Evolutionary conservation across 2,797 vertebrate species (phyloP).

Genomic region (Spatula clypeata): DNA sequence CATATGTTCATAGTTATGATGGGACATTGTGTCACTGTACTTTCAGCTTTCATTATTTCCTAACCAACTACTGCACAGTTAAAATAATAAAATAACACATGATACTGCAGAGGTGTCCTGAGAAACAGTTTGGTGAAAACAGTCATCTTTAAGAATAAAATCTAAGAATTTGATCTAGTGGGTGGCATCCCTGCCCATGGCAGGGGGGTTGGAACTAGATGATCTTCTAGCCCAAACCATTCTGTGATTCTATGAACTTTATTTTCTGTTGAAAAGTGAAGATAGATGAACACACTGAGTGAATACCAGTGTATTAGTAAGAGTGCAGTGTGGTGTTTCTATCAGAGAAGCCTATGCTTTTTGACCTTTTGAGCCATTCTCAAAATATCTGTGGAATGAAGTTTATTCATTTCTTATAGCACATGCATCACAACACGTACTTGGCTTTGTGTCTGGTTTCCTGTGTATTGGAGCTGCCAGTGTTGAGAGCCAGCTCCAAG

Average conservation of each 20-base stretch:
- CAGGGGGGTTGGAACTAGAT: too few relatives aligned
- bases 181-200: too few relatives aligned
- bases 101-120: not conserved
- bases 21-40: not conserved
- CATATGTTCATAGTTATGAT: not conserved
- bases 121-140: not conserved
- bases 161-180: not conserved
- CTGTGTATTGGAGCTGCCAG: fast-evolving
- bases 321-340: not conserved
- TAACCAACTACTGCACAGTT: not conserved
- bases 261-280: not conserved
- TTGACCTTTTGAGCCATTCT: not conserved
- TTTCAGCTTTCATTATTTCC: not conserved
- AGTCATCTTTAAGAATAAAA: not conserved
- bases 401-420: not conserved
- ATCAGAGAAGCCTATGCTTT: not conserved
- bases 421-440: fast-evolving
- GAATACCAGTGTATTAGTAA: not conserved
- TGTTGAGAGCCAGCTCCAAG: not conserved
- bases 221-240: too few relatives aligned
- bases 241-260: not conserved
- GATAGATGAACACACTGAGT: not conserved
- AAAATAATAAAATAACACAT: not conserved
- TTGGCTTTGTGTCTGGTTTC: not conserved
- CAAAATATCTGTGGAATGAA: not conserved